Evolutionary conservation across 2,888 invertebrate genomes (phyloP).

Genomic region (Chrysolina oricalcia): DNA sequence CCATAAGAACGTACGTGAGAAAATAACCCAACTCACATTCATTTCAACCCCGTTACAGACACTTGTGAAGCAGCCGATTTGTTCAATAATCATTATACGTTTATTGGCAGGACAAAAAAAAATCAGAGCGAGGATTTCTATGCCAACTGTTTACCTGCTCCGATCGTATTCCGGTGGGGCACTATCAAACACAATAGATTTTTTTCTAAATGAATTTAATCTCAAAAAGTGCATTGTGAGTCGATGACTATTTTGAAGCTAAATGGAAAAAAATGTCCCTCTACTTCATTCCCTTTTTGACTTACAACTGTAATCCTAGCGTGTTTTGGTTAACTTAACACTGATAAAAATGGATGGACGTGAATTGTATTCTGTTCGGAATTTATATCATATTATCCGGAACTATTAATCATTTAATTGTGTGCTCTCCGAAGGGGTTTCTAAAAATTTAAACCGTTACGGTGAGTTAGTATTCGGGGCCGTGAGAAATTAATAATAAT

Average conservation of each 20-base stretch:
- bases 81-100: slow-evolving; percentile 69
- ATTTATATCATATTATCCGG: slow-evolving; percentile 60
- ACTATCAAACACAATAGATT: slow-evolving; percentile 59
- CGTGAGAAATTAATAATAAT: slow-evolving; percentile 57
- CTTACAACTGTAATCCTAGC: slow-evolving; percentile 69
- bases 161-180: slow-evolving; percentile 54
- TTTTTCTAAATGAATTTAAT: slow-evolving; percentile 64
- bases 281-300: slow-evolving; percentile 61
- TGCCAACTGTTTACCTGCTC: slow-evolving; percentile 60
- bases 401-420: slow-evolving; percentile 64
- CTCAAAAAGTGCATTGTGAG: slow-evolving; percentile 67
- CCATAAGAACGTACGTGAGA: slow-evolving; percentile 57
- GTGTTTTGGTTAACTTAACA: slow-evolving; percentile 68
- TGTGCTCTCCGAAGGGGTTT: slow-evolving; percentile 52
- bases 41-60: slow-evolving; percentile 65
- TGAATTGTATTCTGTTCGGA: slow-evolving; percentile 46
- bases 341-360: slow-evolving; percentile 55
- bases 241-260: slow-evolving; percentile 68
- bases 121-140: slow-evolving; percentile 62
- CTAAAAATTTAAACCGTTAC: slow-evolving; percentile 58
- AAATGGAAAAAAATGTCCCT: slow-evolving; percentile 65
- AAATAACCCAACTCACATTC: slow-evolving; percentile 63
- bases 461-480: slow-evolving; percentile 45
- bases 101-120: slow-evolving; percentile 62
- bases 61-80: slow-evolving; percentile 70